phyloP scores from a whole-genome alignment of 2,888 invertebrate genomes.

The Buathra laborator region DNA sequence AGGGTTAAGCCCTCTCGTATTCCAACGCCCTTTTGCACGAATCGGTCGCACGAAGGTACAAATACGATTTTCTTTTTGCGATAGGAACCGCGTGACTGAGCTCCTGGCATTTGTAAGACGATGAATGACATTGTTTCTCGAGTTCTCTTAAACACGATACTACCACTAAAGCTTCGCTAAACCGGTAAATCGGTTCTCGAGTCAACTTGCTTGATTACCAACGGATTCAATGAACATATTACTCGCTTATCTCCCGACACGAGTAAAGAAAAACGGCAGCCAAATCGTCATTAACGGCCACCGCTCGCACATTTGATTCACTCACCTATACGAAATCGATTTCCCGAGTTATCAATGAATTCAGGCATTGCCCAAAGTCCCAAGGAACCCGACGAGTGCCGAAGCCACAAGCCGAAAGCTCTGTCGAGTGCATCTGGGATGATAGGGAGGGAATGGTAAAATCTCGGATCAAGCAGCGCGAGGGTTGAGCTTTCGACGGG shows the following conservation, averaged over 20 bases:
- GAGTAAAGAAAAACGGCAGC: too few species aligned
- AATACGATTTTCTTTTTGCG: constrained; percentile 62
- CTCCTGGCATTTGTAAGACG: too few species aligned
- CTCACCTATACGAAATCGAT: not conserved
- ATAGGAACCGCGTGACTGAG: constrained; percentile 50
- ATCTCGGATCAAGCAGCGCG: constrained; percentile 53
- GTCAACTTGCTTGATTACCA: too few species aligned
- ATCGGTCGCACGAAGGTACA: constrained; percentile 57
- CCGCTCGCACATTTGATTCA: not conserved
- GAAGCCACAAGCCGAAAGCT: constrained; percentile 23
- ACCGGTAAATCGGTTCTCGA: too few species aligned
- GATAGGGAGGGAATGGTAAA: constrained; percentile 11
- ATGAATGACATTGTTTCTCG: too few species aligned
- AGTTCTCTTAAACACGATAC: too few species aligned
- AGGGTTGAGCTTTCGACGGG: constrained; percentile 55
- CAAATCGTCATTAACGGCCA: not conserved
- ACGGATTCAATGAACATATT: too few species aligned
- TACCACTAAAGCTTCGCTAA: too few species aligned
- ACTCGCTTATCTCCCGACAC: too few species aligned
- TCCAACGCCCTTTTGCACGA: constrained; percentile 64
- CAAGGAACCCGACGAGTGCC: not conserved
- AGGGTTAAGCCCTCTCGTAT: constrained; percentile 43
- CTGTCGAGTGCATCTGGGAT: constrained; percentile 16
- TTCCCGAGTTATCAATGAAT: constrained; percentile 18
- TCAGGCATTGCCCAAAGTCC: not conserved